Conservation (phyloP, 1,140 invertebrate genomes). For the Eufriesea mexicana region DNA sequence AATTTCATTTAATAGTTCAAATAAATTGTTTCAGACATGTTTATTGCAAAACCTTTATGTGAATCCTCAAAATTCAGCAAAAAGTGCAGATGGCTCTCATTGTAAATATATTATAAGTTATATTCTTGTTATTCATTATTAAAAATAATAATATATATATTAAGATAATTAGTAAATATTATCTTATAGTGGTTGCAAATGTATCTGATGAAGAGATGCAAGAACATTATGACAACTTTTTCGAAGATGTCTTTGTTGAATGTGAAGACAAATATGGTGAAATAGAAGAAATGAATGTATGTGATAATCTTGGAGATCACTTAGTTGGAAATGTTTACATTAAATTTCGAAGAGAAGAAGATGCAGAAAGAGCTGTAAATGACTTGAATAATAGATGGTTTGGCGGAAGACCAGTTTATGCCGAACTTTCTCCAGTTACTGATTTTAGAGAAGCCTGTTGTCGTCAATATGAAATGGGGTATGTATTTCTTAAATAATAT, state of each 20-base stretch:
- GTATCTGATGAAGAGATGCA: conserved; percentile 98
- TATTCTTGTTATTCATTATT: background rate
- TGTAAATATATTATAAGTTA: conserved; percentile 83
- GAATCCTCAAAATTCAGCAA: conserved; percentile 98
- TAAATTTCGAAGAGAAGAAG: conserved; percentile 98
- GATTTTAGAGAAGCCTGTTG: conserved; percentile 99
- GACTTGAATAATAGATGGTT: conserved; percentile 99
- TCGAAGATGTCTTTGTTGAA: conserved; percentile 99
- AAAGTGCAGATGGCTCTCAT: conserved; percentile 96
- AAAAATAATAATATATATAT: background rate
- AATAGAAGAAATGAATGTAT: conserved; percentile 99
- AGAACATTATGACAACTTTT: conserved; percentile 99
- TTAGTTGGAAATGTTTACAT: conserved; percentile 99
- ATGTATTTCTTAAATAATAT: conserved; percentile 39
- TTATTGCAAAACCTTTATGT: conserved; percentile 97
- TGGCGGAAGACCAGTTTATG: conserved; percentile 97
- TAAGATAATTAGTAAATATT: background rate
- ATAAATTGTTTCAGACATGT: conserved; percentile 88
- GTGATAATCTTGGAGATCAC: conserved; percentile 99
- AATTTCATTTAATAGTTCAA: background rate
- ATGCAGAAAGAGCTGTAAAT: conserved; percentile 97
- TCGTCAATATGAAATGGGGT: conserved; percentile 99
- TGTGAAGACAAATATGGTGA: conserved; percentile 99
- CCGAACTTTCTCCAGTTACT: conserved; percentile 98
- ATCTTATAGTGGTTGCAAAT: conserved; percentile 88